Evolutionary conservation across 2,113 vertebrate species (phyloP), one percentile per base, ranked within the genome.

Genomic region (Willisornis vidua): DNA sequence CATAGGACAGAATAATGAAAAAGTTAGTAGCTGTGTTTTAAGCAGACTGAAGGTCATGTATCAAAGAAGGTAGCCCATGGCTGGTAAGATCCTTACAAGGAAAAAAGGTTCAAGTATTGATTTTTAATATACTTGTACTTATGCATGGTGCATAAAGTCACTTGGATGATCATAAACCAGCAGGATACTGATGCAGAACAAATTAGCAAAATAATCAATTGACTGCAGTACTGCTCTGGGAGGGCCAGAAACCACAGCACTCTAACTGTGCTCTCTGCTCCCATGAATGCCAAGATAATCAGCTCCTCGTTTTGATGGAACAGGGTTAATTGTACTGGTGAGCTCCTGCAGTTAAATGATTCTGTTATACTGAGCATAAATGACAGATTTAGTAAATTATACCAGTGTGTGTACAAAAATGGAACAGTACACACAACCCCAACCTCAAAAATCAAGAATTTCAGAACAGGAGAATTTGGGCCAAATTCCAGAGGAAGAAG

Each of bases 131-230:
- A 88, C 66, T 91, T 85, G 51, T 82, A 84, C 58, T 96, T 97
- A 94, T 25, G 63, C 85, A 90, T 17, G 49, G 91, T 55, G 35
- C 75, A 89, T 77, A 65, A 89, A 95, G 95, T 78, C 74, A 94
- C 85, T 85, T 17, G 67, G 68, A 92, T 75, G 33, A 87, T 97
- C 96, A 97, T 95, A 95, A 97, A 95, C 52, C 94, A 92, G 93
- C 72, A 96, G 90, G 84, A 97, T 26, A 51, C 52, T 33, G 76
- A 97, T 92, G 91, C 77, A 97, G 94, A 97, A 93, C 96, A 97
- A 97, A 97, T 94, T 95, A 96, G 93, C 66, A 97, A 95, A 96
- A 89, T 83, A 97, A 97, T 87, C 95, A 96, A 93, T 92, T 31
- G 80, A 89, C 80, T 97, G 45, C 85, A 88, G 45, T 86, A 66